A percentile compares a stretch with the other conserved stretches of the same genome.
Evolutionary conservation across 2,797 vertebrate species (phyloP).

Genomic region (Pteronotus mesoamericanus): DNA sequence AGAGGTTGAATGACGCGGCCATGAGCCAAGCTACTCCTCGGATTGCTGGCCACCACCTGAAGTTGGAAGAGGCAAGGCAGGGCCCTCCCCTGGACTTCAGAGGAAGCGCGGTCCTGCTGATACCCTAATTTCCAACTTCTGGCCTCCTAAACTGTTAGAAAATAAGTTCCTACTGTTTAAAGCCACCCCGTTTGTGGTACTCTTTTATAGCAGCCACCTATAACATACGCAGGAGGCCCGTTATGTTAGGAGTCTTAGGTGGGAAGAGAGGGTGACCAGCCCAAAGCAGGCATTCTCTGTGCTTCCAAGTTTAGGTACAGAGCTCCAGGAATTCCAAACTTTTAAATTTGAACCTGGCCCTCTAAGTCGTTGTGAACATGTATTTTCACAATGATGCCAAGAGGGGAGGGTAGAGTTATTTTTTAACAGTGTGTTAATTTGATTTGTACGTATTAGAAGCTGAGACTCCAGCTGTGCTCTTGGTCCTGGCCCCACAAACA

Average conservation of each 20-base stretch:
- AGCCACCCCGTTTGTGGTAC: background rate
- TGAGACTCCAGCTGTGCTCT: background rate
- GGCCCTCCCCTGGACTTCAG: background rate
- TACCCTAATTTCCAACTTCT: background rate
- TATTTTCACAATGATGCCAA: background rate
- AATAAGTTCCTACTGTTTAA: background rate
- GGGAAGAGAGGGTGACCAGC: background rate
- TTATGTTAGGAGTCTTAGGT: fast-evolving
- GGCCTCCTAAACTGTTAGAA: background rate
- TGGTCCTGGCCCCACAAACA: background rate
- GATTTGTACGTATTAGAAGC: background rate
- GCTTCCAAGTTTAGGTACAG: background rate
- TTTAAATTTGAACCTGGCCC: background rate
- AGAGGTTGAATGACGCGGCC: background rate
- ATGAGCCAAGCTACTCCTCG: fast-evolving
- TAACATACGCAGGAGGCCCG: fast-evolving
- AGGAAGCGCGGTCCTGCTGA: background rate
- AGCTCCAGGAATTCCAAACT: background rate
- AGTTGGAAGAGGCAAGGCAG: background rate
- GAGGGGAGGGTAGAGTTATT: background rate
- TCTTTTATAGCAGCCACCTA: background rate
- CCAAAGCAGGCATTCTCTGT: fast-evolving
- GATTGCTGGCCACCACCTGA: background rate
- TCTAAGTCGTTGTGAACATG: background rate
- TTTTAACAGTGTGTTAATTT: background rate